Base-by-base conservation (phyloP, 2,888 invertebrate species). In the Diaprepes abbreviatus region DNA sequence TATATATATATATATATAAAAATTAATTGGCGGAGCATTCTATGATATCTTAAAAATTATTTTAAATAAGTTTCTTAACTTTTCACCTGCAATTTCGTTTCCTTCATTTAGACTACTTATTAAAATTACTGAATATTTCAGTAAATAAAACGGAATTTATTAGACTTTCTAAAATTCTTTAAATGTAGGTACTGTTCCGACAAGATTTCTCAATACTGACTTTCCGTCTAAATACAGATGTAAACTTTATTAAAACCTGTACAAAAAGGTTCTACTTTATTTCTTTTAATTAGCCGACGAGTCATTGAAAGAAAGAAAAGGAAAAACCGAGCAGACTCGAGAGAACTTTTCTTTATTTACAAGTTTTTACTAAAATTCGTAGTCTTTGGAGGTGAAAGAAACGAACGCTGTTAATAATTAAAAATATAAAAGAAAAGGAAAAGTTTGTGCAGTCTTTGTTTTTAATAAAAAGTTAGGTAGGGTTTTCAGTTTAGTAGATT, bases 191-290 rank as follows among this genome's bases (percentile, higher is more conserved):
- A 45, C 19, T 45, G 9, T 17, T 3, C 24, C 12, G 2, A n/a
- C 21, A 45, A 24, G 12, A 45, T 24, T 12, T 45, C 24, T 24
- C 12, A 4, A 12, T 45, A 45, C 24, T 45, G 45, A 45, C 45
- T 24, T 12, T 21, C 24, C 19, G 10, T 24, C 10, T 24, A 45
- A 45, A 45, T 21, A 5, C 3, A n/a, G 24, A 45, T 45, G 45
- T 24, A 45, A 45, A 45, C 45, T 45, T 45, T 45, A 45, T 45
- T 24, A 45, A 24, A 45, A 45, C 12, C 24, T n/a, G 24, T n/a
- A 24, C 45, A 45, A 45, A 45, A 24, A 45, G 19, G 38, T 45
- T 45, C 12, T 45, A 45, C 45, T 45, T 45, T 45, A 45, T 45
- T 35, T 45, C 45, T 24, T 40, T 24, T 45, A 45, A 45, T 45